phyloP scores from a whole-genome alignment of 2,797 vertebrate species.

The Oceanodroma leucorhoa region DNA sequence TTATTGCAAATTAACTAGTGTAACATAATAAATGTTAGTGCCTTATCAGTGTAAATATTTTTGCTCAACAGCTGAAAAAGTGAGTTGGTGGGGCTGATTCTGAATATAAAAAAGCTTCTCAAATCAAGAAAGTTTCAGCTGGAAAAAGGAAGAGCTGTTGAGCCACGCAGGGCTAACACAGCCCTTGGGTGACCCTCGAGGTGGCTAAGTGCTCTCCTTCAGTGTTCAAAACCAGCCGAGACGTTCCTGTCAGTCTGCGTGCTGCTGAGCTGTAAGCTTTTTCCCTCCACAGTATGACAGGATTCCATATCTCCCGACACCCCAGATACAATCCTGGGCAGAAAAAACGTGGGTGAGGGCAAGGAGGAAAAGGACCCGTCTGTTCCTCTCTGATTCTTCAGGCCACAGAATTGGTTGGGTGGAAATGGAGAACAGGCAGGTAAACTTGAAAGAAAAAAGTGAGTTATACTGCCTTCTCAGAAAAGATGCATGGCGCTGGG shows the following conservation, averaged over 20 bases:
- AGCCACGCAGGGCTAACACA: fast-evolving
- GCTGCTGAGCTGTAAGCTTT: background rate
- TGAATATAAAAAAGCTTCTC: background rate
- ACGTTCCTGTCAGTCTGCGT: fast-evolving
- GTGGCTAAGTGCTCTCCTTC: background rate
- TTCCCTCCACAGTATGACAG: fast-evolving
- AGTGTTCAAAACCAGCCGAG: background rate
- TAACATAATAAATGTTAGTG: background rate
- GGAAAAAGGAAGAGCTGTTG: background rate
- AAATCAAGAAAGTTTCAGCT: background rate
- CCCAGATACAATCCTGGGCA: background rate
- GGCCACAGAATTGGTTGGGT: background rate
- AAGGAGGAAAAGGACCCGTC: background rate
- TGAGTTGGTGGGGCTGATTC: background rate
- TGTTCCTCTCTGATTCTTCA: background rate
- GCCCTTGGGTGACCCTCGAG: background rate
- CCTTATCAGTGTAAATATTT: background rate
- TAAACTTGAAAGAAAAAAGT: background rate
- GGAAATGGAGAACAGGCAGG: background rate
- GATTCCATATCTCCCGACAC: background rate
- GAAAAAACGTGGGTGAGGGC: background rate
- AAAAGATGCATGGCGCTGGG: background rate
- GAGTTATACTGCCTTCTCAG: background rate
- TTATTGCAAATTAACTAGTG: background rate
- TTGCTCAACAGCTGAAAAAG: background rate